Conservation (phyloP, 2,797 vertebrate genomes). For the Neopelma chrysocephalum region DNA sequence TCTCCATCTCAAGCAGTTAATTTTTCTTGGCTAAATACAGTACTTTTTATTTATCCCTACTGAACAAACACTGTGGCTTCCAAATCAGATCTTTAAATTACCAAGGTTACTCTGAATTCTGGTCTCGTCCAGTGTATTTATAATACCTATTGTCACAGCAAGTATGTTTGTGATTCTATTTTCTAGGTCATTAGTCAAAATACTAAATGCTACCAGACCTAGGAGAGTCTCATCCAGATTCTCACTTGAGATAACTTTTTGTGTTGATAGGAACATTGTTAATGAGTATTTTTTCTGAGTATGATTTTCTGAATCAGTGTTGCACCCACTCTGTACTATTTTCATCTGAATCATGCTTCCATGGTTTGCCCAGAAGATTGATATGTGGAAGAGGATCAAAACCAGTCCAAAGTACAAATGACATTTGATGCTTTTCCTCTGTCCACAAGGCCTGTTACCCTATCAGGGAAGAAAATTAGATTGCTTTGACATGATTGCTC, state of each 20-base stretch:
- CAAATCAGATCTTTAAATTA: not conserved
- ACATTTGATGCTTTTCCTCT: conserved; percentile 24
- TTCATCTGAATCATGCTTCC: not conserved
- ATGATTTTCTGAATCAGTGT: not conserved
- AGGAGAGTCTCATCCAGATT: not conserved
- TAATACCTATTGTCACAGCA: not conserved
- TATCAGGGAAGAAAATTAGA: conserved; percentile 41
- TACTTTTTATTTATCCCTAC: not conserved
- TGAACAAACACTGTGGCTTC: not conserved
- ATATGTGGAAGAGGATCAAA: not conserved
- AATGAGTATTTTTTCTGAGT: not conserved
- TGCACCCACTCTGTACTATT: not conserved
- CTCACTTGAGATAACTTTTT: not conserved
- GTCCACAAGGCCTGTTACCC: conserved; percentile 22
- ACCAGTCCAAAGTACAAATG: not conserved
- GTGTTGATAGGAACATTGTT: not conserved
- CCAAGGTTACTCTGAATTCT: not conserved
- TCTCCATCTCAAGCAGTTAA: not conserved
- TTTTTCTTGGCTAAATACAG: not conserved
- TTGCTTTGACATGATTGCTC: conserved; percentile 39
- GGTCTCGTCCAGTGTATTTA: not conserved
- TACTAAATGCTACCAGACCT: not conserved
- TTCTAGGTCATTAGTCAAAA: conserved; percentile 13
- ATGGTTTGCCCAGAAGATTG: not conserved
- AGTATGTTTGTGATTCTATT: not conserved